Evolutionary conservation across 92 coral and sea anemone species (phyloP).

Genomic region (Porites evermanni): DNA sequence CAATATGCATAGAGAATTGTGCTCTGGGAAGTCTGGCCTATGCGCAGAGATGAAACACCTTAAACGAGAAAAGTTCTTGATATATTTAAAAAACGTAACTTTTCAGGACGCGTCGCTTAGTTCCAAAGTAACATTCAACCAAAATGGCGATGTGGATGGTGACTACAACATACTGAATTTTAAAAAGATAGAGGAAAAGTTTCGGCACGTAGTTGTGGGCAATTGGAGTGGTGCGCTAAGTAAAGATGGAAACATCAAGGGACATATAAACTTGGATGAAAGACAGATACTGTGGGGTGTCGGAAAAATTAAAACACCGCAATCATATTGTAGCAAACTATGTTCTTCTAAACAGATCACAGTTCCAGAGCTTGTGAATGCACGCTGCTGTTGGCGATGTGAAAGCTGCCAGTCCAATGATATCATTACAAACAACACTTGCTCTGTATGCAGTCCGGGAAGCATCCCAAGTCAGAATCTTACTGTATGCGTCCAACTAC

Average conservation of each 20-base stretch:
- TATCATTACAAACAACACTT: slow-evolving; percentile 81
- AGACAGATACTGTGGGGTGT: slow-evolving; percentile 70
- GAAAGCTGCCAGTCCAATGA: slow-evolving; percentile 58
- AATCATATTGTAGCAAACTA: slow-evolving; percentile 71
- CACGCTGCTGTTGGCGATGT: slow-evolving; percentile 92
- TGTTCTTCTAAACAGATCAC: slow-evolving; percentile 67
- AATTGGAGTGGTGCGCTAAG: slow-evolving; percentile 75
- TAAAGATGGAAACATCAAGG: slow-evolving; percentile 41
- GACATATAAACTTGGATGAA: slow-evolving; percentile 42
- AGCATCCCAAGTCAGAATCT: slow-evolving; percentile 71
- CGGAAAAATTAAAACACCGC: slow-evolving; percentile 49
- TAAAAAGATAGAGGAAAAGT: slow-evolving; percentile 49
- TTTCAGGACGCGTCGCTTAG: slow-evolving; percentile 81
- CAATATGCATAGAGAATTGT: slow-evolving; percentile 75
- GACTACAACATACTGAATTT: slow-evolving; percentile 85
- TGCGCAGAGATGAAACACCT: slow-evolving; percentile 69
- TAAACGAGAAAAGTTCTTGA: slow-evolving; percentile 65
- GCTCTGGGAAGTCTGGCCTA: slow-evolving; percentile 55
- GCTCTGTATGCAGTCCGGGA: slow-evolving; percentile 76
- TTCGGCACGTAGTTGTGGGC: slow-evolving; percentile 73
- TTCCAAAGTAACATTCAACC: slow-evolving; percentile 71
- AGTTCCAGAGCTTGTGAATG: slow-evolving; percentile 60
- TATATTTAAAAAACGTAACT: slow-evolving; percentile 77
- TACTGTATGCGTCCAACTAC: slow-evolving; percentile 63
- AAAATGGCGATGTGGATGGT: slow-evolving; percentile 86